Base-by-base conservation (phyloP, 2,113 vertebrate species). In the Corapipo altera region DNA sequence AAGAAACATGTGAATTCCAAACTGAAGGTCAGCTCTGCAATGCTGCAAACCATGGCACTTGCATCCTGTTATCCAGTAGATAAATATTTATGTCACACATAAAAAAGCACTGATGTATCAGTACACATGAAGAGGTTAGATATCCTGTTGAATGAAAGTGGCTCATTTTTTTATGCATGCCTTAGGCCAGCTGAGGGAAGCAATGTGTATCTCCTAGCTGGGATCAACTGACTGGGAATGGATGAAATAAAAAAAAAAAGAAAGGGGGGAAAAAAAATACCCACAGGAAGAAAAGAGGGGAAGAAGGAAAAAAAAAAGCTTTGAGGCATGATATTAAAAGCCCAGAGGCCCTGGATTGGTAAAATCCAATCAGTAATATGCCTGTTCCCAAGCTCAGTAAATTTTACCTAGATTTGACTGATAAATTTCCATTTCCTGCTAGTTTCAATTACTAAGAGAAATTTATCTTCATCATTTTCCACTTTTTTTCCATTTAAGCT, bases 51-150 rank as follows among this genome's bases (percentile, higher is more conserved):
- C 43, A 48, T 48, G 22, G 24, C 73, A 87, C 76, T 93, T 81
- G 73, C 39, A 59, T 67, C 74, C 72, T 92, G 48, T 89, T 89
- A 87, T 48, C 44, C 9, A 0, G 70, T 19, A 89, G 88, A 89
- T 93, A 93, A 95, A 93, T 94, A 95, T 95, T 95, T 93, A 96
- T 89, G 77, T 52, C 66, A 92, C 48, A 52, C 26, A 37, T 57
- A 28, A 85, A 71, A 89, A 93, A 79, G 37, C 69, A 51, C 71
- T 61, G 80, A 95, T 92, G 57, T 72, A 78, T 72, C 89, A 78
- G 89, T 58, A 86, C 59, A 79, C 51, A 71, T 52, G 64, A 91
- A 80, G 79, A 89, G 44, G 83, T 95, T 81, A 89, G 90, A 82
- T 91, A 88, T 41, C 54, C 71, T 61, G 74, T 65, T 65, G 92